phyloP scores from a whole-genome alignment of 2,888 invertebrate genomes.

The Meloe dianella region DNA sequence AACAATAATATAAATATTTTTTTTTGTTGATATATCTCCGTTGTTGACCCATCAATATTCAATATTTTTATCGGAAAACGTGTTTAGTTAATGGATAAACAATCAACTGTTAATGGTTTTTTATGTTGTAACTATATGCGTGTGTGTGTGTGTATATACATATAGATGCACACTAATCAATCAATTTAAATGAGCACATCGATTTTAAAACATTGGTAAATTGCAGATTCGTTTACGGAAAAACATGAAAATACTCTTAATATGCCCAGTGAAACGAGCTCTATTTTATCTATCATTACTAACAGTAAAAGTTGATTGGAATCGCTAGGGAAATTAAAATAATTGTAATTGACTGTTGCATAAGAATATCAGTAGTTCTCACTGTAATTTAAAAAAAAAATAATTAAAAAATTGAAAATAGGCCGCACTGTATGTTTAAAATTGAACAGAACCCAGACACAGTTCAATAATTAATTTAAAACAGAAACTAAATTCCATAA shows the following conservation, averaged over 20 bases:
- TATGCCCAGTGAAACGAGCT: conserved; percentile 17
- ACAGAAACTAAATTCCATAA: neutral
- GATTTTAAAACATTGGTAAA: conserved; percentile 41
- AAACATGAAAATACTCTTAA: conserved; percentile 40
- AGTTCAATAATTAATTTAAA: neutral
- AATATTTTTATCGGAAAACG: neutral
- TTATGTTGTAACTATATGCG: too few relatives aligned
- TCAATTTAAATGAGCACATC: conserved; percentile 34
- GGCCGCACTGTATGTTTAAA: neutral
- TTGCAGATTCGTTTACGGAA: conserved; percentile 37
- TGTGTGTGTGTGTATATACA: neutral
- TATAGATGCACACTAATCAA: conserved; percentile 18
- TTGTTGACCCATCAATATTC: neutral
- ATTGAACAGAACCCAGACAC: neutral
- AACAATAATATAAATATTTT: neutral
- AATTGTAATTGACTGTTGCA: neutral
- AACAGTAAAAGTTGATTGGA: conserved; percentile 5
- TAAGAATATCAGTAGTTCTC: neutral
- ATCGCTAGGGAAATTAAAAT: conserved; percentile 1
- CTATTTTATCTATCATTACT: neutral
- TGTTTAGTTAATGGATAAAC: neutral
- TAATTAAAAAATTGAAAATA: neutral
- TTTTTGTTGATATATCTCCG: too few relatives aligned
- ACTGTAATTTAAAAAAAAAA: neutral
- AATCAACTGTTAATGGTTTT: neutral